Evolutionary conservation across 2,888 invertebrate species (phyloP), one percentile per base, ranked within the genome.

Genomic region (Xylophagus ater): DNA sequence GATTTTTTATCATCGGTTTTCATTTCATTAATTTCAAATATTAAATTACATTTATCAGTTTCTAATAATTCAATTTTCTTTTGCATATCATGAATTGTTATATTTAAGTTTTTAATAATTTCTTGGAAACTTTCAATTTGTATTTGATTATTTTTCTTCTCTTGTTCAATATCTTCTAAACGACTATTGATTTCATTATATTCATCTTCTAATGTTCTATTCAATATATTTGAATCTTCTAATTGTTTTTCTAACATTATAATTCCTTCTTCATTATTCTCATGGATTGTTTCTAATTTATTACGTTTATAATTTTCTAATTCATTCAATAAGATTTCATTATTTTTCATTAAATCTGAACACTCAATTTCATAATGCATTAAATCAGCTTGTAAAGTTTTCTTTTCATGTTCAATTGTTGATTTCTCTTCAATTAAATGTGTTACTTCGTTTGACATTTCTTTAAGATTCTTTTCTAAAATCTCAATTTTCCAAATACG

Each of bases 221-320:
- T 76, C n/a, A 71, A 60, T 48, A 61, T 69, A 45, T 65, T 71
- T 30, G 68, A 70, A 51, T 74, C 73, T 34, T 81, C 81, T 32
- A 81, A 55, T 57, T 80, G 78, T 1, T 68, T 65, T 61, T 81
- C 80, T 49, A 81, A 55, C 49, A 74, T 69, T 0, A 70, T 65
- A 44, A 78, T 60, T 46, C 74, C 78, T 50, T 81, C 80, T 63
- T 81, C 81, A 51, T 80, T 79, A 2, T 76, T 72, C 64, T 81
- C 81, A 34, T 75, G 74, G 36, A 81, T 81, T 1, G 81, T 78
- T 57, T 80, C 75, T 47, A 81, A 59, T 49, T 76, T 76, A 45
- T 62, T 64, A 31, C 58, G 56, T 44, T 78, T 78, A 36, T 72
- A 68, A 33, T 72, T 69, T 29, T 78, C 69, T 44, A 81, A 66